These are phyloP conservation scores for Rhynchophorus ferrugineus DNA, from an alignment of 1,140 invertebrate species.

Conservation along the genomic window DNA sequence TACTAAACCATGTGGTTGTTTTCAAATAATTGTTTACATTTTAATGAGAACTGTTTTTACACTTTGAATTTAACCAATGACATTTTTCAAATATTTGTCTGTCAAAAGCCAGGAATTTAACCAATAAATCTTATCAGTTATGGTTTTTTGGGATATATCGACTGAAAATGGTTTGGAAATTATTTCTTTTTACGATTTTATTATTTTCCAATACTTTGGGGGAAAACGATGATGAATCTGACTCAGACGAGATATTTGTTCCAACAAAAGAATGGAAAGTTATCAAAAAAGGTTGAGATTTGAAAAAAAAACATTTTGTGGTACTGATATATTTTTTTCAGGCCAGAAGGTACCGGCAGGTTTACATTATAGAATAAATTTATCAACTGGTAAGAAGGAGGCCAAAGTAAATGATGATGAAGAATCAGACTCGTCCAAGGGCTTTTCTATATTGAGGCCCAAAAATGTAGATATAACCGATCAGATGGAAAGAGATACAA, in stretches of 20 bases:
- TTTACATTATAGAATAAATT: constrained; percentile 65
- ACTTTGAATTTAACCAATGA: no score
- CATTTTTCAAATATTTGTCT: no score
- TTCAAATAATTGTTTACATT: no score
- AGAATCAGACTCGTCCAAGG: constrained; percentile 27
- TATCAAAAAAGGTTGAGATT: constrained; percentile 46
- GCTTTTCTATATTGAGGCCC: constrained; percentile 25
- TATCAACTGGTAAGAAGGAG: constrained; percentile 63
- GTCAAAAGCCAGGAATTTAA: no score
- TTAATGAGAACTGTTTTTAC: no score
- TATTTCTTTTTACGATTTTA: no score
- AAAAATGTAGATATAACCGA: constrained; percentile 19
- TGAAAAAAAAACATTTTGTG: constrained; percentile 6
- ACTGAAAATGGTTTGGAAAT: no score
- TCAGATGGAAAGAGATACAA: constrained; percentile 22
- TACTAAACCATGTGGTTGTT: no score
- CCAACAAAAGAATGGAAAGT: constrained; percentile 54
- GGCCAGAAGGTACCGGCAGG: constrained; percentile 64
- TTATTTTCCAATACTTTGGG: background rate
- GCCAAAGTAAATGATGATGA: constrained; percentile 60
- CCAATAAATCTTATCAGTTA: no score
- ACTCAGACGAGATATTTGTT: constrained; percentile 41
- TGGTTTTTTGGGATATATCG: no score
- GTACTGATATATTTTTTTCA: constrained; percentile 35
- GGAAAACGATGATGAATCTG: constrained; percentile 9